Percentiles rank a stretch among this genome's conserved stretches.
Conservation (phyloP, 37 sponge, comb jelly and placozoan species). For the Aplysina aerophoba region DNA sequence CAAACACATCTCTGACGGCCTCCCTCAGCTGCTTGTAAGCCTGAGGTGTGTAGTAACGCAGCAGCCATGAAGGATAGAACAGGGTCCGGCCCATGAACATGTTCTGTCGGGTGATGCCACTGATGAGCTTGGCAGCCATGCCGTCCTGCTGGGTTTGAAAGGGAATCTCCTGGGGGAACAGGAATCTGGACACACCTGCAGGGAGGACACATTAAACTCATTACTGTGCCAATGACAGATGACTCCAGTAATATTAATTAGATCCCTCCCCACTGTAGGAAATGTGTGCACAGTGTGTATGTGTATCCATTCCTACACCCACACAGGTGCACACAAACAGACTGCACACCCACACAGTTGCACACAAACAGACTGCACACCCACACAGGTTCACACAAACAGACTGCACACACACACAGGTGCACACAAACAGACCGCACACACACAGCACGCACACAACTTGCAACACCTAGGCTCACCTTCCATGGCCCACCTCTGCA, state of each 20-base stretch:
- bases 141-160: background rate
- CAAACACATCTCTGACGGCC: slow-evolving; percentile 6
- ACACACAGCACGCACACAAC: too few species aligned
- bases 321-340: background rate
- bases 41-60: slow-evolving; percentile 3
- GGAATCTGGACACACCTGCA: slow-evolving; percentile 12
- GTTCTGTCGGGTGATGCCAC: slow-evolving; percentile 13
- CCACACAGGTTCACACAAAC: slow-evolving; percentile 27
- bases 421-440: slow-evolving; percentile 27
- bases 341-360: background rate
- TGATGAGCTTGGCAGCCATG: background rate
- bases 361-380: slow-evolving; percentile 26
- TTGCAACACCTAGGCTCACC: slow-evolving; percentile 37
- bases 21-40: background rate
- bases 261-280: too few species aligned
- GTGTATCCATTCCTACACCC: too few species aligned
- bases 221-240: too few species aligned
- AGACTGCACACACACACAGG: slow-evolving; percentile 23
- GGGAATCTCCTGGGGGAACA: slow-evolving; percentile 18
- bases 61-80: slow-evolving; percentile 19
- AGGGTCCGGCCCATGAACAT: background rate
- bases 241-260: too few species aligned
- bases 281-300: too few species aligned
- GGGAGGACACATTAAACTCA: too few species aligned
- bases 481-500: slow-evolving; percentile 45